Percentiles rank a stretch among this genome's conserved stretches.
phyloP scores from a whole-genome alignment of 1,140 invertebrate genomes.

The Pseudobourletiella spinata region DNA sequence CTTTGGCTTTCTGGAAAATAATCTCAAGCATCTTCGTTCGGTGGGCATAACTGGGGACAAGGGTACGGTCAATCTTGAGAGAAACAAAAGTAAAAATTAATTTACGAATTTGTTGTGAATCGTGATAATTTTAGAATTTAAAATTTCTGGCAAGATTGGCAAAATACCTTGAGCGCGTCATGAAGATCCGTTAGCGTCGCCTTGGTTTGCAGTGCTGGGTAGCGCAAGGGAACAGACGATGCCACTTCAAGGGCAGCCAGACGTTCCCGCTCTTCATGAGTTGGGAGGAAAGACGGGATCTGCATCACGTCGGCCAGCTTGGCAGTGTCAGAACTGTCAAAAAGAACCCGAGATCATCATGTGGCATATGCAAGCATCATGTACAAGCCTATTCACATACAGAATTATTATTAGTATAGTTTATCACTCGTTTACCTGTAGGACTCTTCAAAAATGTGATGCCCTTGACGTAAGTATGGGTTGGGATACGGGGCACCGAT shows the following conservation, averaged over 20 bases:
- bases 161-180: conserved; percentile 6
- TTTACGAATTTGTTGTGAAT: background rate
- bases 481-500: conserved; percentile 12
- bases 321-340: background rate
- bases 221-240: background rate
- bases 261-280: conserved; percentile 10
- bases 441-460: conserved; percentile 3
- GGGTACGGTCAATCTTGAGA: background rate
- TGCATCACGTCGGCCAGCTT: conserved; percentile 9
- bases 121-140: background rate
- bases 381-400: too few species aligned
- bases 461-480: conserved; percentile 14
- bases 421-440: conserved; percentile 4
- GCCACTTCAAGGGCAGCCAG: background rate
- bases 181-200: background rate
- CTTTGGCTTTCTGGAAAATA: conserved; percentile 4
- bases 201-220: background rate
- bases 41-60: background rate
- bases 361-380: too few species aligned
- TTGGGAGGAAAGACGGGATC: conserved; percentile 9
- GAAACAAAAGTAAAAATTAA: background rate
- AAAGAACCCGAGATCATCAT: background rate
- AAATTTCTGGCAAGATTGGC: background rate
- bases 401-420: background rate
- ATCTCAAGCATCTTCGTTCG: background rate